These are phyloP conservation scores for Dallia pectoralis DNA, from an alignment of 2,797 vertebrate species.

Conservation along the genomic window DNA sequence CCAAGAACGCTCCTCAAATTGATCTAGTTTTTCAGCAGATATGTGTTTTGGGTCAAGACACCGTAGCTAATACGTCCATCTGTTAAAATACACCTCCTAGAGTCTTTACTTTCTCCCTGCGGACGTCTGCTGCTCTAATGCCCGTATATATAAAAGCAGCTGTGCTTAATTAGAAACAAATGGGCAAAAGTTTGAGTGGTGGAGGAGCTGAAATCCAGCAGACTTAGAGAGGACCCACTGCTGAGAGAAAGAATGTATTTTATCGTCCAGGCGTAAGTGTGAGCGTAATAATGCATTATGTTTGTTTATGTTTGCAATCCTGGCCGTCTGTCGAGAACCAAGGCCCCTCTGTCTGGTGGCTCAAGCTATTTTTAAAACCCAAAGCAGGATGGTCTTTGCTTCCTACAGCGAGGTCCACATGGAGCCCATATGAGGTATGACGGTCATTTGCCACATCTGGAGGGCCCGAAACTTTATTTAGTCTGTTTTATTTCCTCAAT, in stretches of 20 bases:
- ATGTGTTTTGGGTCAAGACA: constrained; percentile 28
- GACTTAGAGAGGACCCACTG: constrained; percentile 45
- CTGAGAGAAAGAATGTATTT: constrained; percentile 42
- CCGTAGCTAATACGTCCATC: constrained; percentile 57
- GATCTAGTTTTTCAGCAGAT: constrained; percentile 22
- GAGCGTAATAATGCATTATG: constrained; percentile 38
- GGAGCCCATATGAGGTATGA: constrained; percentile 50
- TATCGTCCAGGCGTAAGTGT: constrained; percentile 40
- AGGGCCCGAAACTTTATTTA: constrained; percentile 45
- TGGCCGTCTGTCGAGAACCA: constrained; percentile 25
- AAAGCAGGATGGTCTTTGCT: constrained; percentile 59
- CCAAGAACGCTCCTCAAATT: constrained; percentile 7
- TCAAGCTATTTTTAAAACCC: constrained; percentile 66
- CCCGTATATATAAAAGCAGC: constrained; percentile 59
- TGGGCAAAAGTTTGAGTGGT: constrained; percentile 39
- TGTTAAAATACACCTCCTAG: constrained; percentile 62
- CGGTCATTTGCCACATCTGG: constrained; percentile 67
- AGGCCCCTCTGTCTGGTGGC: constrained; percentile 26
- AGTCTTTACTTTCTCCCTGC: constrained; percentile 29
- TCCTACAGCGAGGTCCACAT: constrained; percentile 58
- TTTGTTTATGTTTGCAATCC: constrained; percentile 58
- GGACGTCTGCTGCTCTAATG: constrained; percentile 52
- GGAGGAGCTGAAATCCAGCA: constrained; percentile 37
- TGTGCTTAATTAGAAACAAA: constrained; percentile 69
- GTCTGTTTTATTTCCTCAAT: constrained; percentile 30